Conservation (phyloP, 2,888 invertebrate species). For the Apocheima hispidaria region DNA sequence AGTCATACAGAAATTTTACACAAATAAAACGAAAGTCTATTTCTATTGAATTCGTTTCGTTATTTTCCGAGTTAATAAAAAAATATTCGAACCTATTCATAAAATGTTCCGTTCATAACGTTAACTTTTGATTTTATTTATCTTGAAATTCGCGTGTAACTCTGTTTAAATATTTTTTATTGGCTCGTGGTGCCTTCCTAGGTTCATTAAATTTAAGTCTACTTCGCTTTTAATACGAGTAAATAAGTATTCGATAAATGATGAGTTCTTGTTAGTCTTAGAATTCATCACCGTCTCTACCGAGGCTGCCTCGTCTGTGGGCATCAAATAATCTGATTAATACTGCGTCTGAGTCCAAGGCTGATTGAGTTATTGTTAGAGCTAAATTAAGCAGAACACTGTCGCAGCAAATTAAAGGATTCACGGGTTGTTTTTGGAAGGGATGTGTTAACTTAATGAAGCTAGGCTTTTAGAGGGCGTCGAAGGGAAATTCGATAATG, state of each 20-base stretch:
- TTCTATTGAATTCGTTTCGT: conserved; percentile 17
- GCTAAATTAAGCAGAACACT: conserved; percentile 6
- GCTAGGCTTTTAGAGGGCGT: conserved; percentile 52
- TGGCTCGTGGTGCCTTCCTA: not conserved
- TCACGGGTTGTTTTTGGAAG: not conserved
- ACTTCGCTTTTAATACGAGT: not conserved
- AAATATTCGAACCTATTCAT: conserved; percentile 9
- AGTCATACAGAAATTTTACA: conserved; percentile 6
- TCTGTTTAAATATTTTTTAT: conserved; percentile 1
- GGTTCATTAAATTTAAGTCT: not conserved
- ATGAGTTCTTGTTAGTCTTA: not conserved
- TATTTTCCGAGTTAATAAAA: conserved; percentile 15
- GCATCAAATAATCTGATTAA: conserved; percentile 8
- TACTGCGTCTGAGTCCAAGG: conserved; percentile 3
- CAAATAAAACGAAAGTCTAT: conserved; percentile 22
- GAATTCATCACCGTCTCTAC: not conserved
- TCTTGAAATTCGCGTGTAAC: not conserved
- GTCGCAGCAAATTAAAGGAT: conserved; percentile 3
- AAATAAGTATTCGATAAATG: too few relatives aligned
- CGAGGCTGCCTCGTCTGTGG: not conserved
- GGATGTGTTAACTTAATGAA: conserved; percentile 55
- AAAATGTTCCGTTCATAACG: not conserved
- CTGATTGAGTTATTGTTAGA: conserved; percentile 2
- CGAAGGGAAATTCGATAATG: conserved; percentile 70
- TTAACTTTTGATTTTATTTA: conserved; percentile 9